Conservation (phyloP, 30 jellyfish, hydroid and myxozoan genomes). For the Chrysaora quinquecirrha region DNA sequence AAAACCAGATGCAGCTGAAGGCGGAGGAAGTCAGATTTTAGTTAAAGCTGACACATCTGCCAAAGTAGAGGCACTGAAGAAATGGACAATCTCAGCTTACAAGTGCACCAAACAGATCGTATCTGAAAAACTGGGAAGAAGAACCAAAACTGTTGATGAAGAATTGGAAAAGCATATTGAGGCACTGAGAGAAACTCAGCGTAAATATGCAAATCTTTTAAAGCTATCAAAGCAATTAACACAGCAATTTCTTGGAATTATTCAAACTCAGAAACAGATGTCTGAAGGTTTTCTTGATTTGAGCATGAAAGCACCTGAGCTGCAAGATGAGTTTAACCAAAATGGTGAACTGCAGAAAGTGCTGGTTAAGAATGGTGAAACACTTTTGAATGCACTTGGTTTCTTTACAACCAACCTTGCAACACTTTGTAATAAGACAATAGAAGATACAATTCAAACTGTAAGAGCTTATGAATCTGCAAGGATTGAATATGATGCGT, state of each 20-base stretch:
- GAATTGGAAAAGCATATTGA: slow-evolving; percentile 94
- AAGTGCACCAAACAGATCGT: slow-evolving; percentile 97
- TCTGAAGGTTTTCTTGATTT: slow-evolving; percentile 88
- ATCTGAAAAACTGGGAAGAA: slow-evolving; percentile 95
- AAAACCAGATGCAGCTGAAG: slow-evolving; percentile 47
- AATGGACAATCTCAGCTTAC: slow-evolving; percentile 98
- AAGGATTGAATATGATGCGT: slow-evolving; percentile 97
- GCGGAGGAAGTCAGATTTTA: slow-evolving; percentile 54
- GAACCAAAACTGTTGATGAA: slow-evolving; percentile 98
- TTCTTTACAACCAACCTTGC: slow-evolving; percentile 88
- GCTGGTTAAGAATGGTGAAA: slow-evolving; percentile 93
- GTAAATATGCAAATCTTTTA: slow-evolving; percentile 79
- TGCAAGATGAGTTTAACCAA: slow-evolving; percentile 95
- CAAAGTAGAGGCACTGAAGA: slow-evolving; percentile 88
- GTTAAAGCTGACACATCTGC: slow-evolving; percentile 94
- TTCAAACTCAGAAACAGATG: slow-evolving; percentile 89
- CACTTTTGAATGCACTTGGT: slow-evolving; percentile 86
- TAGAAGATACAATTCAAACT: slow-evolving; percentile 95
- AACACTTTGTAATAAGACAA: slow-evolving; percentile 94
- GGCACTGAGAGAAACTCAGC: slow-evolving; percentile 89
- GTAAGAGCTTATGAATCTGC: slow-evolving; percentile 84
- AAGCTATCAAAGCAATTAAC: slow-evolving; percentile 91
- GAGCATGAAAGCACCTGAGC: slow-evolving; percentile 96
- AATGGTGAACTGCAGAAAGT: slow-evolving; percentile 98
- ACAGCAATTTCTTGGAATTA: slow-evolving; percentile 70